Base-by-base conservation (phyloP, 2,888 invertebrate genomes). In the Antheraea yamamai region DNA sequence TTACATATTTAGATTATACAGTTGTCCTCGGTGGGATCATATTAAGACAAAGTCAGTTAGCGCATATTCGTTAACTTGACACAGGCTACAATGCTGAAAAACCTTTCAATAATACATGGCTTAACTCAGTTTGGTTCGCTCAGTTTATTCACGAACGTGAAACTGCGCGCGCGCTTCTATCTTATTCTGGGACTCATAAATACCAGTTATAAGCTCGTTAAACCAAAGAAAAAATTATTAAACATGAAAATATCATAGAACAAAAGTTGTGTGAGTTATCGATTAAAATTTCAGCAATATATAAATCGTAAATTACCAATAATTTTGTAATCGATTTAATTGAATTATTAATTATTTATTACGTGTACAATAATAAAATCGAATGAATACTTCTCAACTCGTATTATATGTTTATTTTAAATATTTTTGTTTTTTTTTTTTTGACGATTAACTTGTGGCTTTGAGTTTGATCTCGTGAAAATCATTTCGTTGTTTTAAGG, bases 61-160 rank as follows among this genome's bases (percentile, higher is more conserved):
- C 79, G 79, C 78, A 76, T 81, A 77, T 76, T 73, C 81, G 86
- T 77, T 83, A 85, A 83, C 79, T 81, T 79, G 80, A 58, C 58
- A 78, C 78, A 86, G 85, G 85, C 82, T 88, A 85, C 81, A 76
- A 81, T 75, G 73, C 81, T 84, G 80, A 81, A 61, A 81, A 81
- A 71, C 79, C 78, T 80, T 81, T 80, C 82, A 75, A 79, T 81
- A 80, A 78, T 84, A 85, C 77, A 78, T 76, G 51, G 76, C 74
- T 81, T 77, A 66, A 30, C 64, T 16, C 30, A 66, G 64, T 66
- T 66, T 30, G 4, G 64, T 30, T 26, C 80, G 83, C 84, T 84
- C 84, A 87, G 87, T 87, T 76, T 79, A 81, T 78, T 77, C 81
- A 79, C 81, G 83, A 84, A 84, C 86, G 84, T 81, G 80, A 81